Evolutionary conservation across 2,113 vertebrate genomes (phyloP), one percentile per base, ranked within the genome.

Genomic region (Pipra filicauda): DNA sequence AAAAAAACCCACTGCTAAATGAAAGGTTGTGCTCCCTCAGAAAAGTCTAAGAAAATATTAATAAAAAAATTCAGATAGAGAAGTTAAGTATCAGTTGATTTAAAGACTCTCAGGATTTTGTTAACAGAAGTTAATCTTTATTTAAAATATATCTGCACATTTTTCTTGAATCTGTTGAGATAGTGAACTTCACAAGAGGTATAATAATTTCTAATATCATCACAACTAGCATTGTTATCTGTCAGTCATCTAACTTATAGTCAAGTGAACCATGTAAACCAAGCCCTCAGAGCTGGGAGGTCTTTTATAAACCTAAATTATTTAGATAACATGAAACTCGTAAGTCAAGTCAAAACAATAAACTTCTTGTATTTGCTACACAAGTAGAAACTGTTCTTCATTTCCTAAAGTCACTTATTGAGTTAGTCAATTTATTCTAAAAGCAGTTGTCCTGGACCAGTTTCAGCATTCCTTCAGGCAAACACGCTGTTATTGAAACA

Each of bases 391-490:
- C 30, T 51, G 57, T 72, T 92, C 62, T 54, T 88, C 10, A 52
- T 82, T 95, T 94, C 87, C 61, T 66, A 3, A 81, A 94, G 69
- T 82, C 46, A 55, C 83, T 72, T 19, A 37, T 57, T 14, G 11
- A 91, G 43, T 44, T 49, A 81, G 69, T 27, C 48, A 86, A 79
- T 73, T 90, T 82, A 71, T 78, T 92, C 72, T 66, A 85, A 91
- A 92, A 52, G 55, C 72, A 90, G 55, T 84, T 76, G 37, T 49
- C 57, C 67, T 85, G 72, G 74, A 85, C n/a, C 33, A 77, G 16
- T 61, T 90, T 92, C 88, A 95, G 76, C 26, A 75, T 78, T 95
- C 43, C 81, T 90, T 91, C 54, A 82, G 89, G 59, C 54, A 74
- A 88, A 77, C 28, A 51, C 0, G 0, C 62, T 76, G 58, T 48